These are phyloP conservation scores for Phyllotreta striolata DNA, from an alignment of 2,888 invertebrate species.

Conservation along the genomic window DNA sequence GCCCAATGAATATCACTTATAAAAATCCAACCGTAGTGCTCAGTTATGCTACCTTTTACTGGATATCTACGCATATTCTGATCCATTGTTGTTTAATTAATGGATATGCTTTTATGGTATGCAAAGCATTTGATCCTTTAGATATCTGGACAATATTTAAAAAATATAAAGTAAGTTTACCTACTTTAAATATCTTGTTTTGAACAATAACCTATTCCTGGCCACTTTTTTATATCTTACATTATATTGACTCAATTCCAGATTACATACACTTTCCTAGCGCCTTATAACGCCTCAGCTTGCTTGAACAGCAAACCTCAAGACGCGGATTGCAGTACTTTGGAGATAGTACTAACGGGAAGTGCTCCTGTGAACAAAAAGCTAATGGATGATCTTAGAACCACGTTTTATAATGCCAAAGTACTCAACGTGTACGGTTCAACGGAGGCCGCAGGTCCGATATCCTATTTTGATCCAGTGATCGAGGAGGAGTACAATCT, in stretches of 20 bases:
- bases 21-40: background rate
- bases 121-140: constrained; percentile 24
- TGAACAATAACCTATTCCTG: too few species aligned
- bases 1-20: constrained; percentile 8
- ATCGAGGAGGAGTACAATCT: constrained; percentile 20
- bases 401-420: constrained; percentile 18
- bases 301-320: constrained; percentile 32
- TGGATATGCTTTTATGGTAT: constrained; percentile 21
- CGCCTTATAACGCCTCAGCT: constrained; percentile 46
- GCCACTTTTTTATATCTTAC: constrained; percentile 49
- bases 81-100: constrained; percentile 7
- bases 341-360: constrained; percentile 21
- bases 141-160: constrained; percentile 28
- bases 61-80: constrained; percentile 16
- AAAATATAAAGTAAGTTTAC: constrained; percentile 35
- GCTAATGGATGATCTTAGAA: constrained; percentile 24
- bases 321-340: constrained; percentile 11
- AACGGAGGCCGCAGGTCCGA: constrained; percentile 25
- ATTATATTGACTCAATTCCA: too few species aligned
- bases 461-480: constrained; percentile 17
- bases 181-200: background rate
- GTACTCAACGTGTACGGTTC: constrained; percentile 30
- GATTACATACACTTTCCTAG: constrained; percentile 28
- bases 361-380: constrained; percentile 18
- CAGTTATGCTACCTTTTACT: constrained; percentile 24